Conservation (phyloP, 2,888 invertebrate species). For the Caradrina kadenii region DNA sequence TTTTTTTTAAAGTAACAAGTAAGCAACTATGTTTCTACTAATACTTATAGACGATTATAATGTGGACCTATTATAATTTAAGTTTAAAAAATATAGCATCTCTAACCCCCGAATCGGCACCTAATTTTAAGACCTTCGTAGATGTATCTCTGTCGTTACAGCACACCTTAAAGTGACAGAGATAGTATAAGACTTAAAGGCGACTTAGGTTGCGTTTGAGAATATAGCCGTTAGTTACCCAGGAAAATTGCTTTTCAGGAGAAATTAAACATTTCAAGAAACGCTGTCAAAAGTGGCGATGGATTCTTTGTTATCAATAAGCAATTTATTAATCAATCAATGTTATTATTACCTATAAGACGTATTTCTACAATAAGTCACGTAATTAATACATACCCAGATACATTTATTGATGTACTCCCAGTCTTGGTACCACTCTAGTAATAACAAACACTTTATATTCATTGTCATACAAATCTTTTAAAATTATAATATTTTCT, state of each 20-base stretch:
- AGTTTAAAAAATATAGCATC: too few relatives aligned
- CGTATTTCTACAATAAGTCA: not conserved
- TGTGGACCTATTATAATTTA: too few relatives aligned
- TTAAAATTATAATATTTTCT: not conserved
- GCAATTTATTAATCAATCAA: slow-evolving; percentile 10
- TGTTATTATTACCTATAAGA: not conserved
- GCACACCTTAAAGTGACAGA: too few relatives aligned
- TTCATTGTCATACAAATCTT: slow-evolving; percentile 62
- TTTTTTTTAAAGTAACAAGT: too few relatives aligned
- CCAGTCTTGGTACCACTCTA: slow-evolving; percentile 86
- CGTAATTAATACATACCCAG: slow-evolving; percentile 77
- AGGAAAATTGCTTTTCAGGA: not conserved
- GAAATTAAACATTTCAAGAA: not conserved
- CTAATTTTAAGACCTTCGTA: too few relatives aligned
- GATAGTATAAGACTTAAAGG: too few relatives aligned
- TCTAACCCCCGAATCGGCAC: too few relatives aligned
- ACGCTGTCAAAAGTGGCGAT: not conserved
- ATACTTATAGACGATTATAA: too few relatives aligned
- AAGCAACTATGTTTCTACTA: too few relatives aligned
- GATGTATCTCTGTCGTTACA: too few relatives aligned
- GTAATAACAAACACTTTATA: slow-evolving; percentile 74
- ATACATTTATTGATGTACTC: slow-evolving; percentile 81
- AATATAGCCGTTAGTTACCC: too few relatives aligned
- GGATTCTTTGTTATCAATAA: not conserved
- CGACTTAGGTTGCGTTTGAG: too few relatives aligned